Evolutionary conservation across 2,797 vertebrate species (phyloP), one percentile per base, ranked within the genome.

Genomic region (Pangasius macronema): DNA sequence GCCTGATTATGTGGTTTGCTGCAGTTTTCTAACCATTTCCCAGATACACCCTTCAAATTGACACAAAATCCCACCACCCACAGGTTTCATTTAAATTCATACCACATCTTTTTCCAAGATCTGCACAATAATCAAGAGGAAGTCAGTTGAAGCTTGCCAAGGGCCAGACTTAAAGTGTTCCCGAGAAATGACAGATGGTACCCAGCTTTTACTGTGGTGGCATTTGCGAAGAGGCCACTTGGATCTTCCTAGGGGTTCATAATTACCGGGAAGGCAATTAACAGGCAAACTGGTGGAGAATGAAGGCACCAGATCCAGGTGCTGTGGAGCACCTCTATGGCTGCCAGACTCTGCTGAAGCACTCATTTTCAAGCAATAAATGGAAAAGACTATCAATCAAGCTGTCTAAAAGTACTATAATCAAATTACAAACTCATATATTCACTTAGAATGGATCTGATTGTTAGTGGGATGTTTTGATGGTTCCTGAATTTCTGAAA

Each of bases 111-210:
- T 79, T 84, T 87, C 79, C 82, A 88, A 79, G 82, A 88, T 91
- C 82, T 20, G 57, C 83, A 70, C 85, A 88, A 88, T 89, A 91
- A 91, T 90, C 89, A 89, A 88, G 84, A 85, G 89, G 85, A 88
- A 88, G 90, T 87, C 87, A 89, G 85, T 86, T 88, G 88, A 92
- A 89, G 87, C 89, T 87, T 81, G 89, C 90, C 76, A 73, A 46
- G 63, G 89, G 90, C 82, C 87, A 88, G 86, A 87, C 87, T 84
- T 90, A 83, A 88, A 89, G 86, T 81, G 73, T 87, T 85, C 86
- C 87, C 77, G 53, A 81, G 85, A 85, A 86, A 89, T 88, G 90
- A 89, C 92, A 91, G 91, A 91, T 92, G 89, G 91, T 88, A 87
- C 85, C 83, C 88, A 87, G 87, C 86, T 82, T 90, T 88, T 89